These are phyloP conservation scores for Pachyramphus minor DNA, from an alignment of 2,113 vertebrate species.

Conservation along the genomic window DNA sequence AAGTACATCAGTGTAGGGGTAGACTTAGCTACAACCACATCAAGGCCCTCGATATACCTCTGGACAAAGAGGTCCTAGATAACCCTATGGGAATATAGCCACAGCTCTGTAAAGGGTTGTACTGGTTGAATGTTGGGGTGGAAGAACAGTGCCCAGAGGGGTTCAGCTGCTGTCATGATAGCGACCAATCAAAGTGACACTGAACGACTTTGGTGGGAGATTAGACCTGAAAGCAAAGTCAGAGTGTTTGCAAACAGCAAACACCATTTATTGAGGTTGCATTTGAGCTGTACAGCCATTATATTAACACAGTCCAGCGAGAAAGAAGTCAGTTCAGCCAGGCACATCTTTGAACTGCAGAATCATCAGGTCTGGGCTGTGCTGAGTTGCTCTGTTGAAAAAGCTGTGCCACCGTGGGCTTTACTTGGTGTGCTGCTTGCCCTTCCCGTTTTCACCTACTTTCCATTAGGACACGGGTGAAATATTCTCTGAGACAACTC, in stretches of 20 bases:
- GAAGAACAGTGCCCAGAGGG: not conserved
- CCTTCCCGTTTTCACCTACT: not conserved
- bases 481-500: not conserved
- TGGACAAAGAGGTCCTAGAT: not conserved
- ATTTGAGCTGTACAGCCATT: not conserved
- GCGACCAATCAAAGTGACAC: not conserved
- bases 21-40: not conserved
- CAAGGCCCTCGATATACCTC: not conserved
- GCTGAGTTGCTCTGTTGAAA: not conserved
- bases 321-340: not conserved
- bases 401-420: fast-evolving
- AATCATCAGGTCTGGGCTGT: slow-evolving; percentile 23
- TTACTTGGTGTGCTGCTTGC: not conserved
- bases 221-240: not conserved
- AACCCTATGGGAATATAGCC: not conserved
- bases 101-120: not conserved
- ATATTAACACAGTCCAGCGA: slow-evolving; percentile 23
- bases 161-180: not conserved
- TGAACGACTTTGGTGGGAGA: not conserved
- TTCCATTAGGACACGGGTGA: not conserved
- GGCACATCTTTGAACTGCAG: slow-evolving; percentile 21
- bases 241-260: not conserved
- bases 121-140: not conserved
- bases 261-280: not conserved
- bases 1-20: not conserved